Conservation (phyloP, 2,797 vertebrate genomes). For the Thalassophryne amazonica region DNA sequence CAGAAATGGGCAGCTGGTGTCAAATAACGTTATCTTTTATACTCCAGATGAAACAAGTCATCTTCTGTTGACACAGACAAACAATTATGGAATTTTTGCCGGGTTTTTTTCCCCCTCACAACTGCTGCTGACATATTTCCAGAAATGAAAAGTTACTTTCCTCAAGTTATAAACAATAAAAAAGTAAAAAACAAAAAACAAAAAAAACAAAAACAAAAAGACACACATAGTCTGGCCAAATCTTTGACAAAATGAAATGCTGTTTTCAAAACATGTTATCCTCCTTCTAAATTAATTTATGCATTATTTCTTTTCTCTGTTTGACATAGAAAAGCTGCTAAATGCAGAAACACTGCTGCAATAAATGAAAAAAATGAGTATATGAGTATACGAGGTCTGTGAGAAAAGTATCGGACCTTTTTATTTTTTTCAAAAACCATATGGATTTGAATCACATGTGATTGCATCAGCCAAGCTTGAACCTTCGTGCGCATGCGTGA, state of each 20-base stretch:
- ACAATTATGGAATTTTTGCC: conserved; percentile 6
- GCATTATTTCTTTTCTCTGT: conserved; percentile 10
- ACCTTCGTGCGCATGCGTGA: no score
- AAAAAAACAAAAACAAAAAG: no score
- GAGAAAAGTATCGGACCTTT: no score
- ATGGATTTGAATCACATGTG: no score
- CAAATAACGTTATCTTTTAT: no score
- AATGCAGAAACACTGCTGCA: neutral
- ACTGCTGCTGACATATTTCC: conserved; percentile 25
- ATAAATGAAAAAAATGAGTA: neutral
- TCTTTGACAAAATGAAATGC: conserved; percentile 54
- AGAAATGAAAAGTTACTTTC: conserved; percentile 51
- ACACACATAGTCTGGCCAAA: conserved; percentile 46
- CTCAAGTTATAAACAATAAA: conserved; percentile 42
- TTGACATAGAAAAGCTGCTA: conserved; percentile 6
- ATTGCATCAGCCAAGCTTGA: no score
- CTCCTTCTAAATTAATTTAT: conserved; percentile 33
- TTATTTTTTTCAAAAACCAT: no score
- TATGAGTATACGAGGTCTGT: no score
- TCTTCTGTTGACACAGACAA: conserved; percentile 7
- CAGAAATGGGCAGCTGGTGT: no score
- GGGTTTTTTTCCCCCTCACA: conserved; percentile 17
- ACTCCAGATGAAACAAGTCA: conserved; percentile 4
- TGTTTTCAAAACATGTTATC: conserved; percentile 55
- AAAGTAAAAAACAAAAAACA: no score